Percentiles rank a stretch among this genome's conserved stretches.
Conservation (phyloP, 1,140 invertebrate genomes). For the Ceratosolen solmsi region DNA sequence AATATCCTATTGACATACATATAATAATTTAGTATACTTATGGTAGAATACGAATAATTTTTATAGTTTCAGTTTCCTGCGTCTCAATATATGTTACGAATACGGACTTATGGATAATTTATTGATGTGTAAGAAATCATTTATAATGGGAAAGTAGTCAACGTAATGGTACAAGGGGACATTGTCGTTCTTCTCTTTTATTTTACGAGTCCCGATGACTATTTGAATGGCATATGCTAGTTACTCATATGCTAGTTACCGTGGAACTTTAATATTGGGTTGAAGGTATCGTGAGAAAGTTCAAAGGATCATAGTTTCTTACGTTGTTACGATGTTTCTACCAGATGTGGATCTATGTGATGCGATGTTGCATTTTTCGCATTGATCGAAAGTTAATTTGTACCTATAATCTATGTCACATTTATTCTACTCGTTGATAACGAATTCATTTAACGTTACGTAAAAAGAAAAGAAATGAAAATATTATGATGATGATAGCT, state of each 20-base stretch:
- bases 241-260: constrained; percentile 36
- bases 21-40: no score
- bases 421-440: background rate
- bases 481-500: background rate
- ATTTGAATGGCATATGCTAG: background rate
- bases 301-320: constrained; percentile 14
- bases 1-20: no score
- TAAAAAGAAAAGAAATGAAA: background rate
- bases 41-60: no score
- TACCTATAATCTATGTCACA: no score
- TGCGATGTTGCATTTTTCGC: no score
- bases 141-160: constrained; percentile 7
- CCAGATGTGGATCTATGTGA: background rate
- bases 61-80: no score
- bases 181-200: constrained; percentile 19
- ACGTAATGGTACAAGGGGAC: background rate
- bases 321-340: no score
- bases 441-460: background rate
- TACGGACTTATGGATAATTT: no score
- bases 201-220: constrained; percentile 19
- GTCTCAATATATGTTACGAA: no score
- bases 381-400: no score
- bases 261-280: constrained; percentile 19
- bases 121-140: no score
- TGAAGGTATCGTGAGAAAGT: constrained; percentile 42